A percentile compares a stretch with the other conserved stretches of the same genome.
phyloP scores from a whole-genome alignment of 2,888 invertebrate genomes.

The Mythimna albipuncta region DNA sequence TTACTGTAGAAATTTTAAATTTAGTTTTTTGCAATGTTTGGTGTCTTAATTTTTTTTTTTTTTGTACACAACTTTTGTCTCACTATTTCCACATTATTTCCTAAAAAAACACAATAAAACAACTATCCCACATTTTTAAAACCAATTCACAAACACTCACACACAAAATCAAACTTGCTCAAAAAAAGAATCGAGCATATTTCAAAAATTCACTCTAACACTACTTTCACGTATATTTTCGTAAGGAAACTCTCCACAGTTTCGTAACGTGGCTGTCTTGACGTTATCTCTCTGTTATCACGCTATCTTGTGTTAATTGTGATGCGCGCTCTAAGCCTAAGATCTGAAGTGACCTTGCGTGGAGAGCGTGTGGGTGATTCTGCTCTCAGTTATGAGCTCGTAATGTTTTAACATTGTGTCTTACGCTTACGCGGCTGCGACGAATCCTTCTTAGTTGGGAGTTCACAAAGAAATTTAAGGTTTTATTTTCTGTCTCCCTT shows the following conservation, averaged over 20 bases:
- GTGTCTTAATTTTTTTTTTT: not conserved
- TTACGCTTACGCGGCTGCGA: not conserved
- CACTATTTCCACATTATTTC: not conserved
- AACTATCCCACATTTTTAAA: slow-evolving; percentile 27
- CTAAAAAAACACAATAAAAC: not conserved
- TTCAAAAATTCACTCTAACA: not conserved
- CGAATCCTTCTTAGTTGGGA: too few species aligned
- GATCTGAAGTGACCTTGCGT: slow-evolving; percentile 68
- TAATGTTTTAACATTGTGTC: not conserved
- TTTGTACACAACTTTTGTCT: not conserved
- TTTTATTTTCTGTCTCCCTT: too few species aligned
- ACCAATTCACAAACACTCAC: slow-evolving; percentile 3
- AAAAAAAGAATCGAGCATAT: not conserved
- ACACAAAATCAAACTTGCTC: not conserved
- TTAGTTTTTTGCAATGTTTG: not conserved
- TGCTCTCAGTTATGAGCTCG: slow-evolving; percentile 12
- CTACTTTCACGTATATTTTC: slow-evolving; percentile 49
- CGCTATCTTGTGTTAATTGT: slow-evolving; percentile 70
- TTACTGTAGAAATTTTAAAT: not conserved
- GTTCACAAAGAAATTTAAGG: too few species aligned
- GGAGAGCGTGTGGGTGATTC: slow-evolving; percentile 60
- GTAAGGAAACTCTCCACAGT: slow-evolving; percentile 33
- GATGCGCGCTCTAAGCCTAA: slow-evolving; percentile 67
- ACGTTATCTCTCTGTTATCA: slow-evolving; percentile 65
- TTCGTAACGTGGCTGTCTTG: slow-evolving; percentile 49